phyloP scores from a whole-genome alignment of 1,140 invertebrate genomes.

The Hyles vespertilio region DNA sequence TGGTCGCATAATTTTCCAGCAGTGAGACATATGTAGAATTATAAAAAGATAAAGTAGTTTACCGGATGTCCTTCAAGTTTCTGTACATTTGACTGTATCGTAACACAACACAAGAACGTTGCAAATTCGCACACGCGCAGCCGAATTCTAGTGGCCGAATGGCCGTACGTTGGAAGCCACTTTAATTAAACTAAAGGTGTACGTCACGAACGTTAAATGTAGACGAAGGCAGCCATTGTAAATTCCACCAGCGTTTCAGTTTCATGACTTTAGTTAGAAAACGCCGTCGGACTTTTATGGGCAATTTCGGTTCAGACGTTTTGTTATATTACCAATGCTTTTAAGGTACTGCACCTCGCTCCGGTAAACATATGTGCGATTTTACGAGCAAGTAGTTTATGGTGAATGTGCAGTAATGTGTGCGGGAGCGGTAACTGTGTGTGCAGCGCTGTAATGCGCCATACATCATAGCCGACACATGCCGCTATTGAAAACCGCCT shows the following conservation, averaged over 20 bases:
- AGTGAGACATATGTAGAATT: too few species aligned
- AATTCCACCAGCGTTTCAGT: conserved; percentile 70
- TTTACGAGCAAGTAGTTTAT: conserved; percentile 69
- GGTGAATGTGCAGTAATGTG: conserved; percentile 63
- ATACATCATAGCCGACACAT: conserved; percentile 37
- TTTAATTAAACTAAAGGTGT: conserved; percentile 70
- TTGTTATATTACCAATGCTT: conserved; percentile 76
- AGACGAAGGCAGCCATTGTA: conserved; percentile 64
- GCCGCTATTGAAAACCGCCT: conserved; percentile 30
- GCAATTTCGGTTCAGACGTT: conserved; percentile 74
- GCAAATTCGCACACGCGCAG: neutral
- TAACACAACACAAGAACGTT: too few species aligned
- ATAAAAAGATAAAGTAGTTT: too few species aligned
- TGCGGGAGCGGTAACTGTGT: conserved; percentile 45
- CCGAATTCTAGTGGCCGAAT: conserved; percentile 3
- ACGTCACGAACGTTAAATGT: conserved; percentile 68
- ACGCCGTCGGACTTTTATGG: conserved; percentile 72
- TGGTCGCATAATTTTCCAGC: too few species aligned
- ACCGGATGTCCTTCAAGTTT: too few species aligned
- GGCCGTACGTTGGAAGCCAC: conserved; percentile 26
- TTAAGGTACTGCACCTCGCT: conserved; percentile 71
- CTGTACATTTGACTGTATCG: too few species aligned
- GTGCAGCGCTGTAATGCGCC: conserved; percentile 33
- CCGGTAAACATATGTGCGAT: conserved; percentile 71
- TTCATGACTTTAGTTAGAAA: conserved; percentile 74